Evolutionary conservation across 1,140 invertebrate species (phyloP).

Genomic region (Oryzaephilus surinamensis): DNA sequence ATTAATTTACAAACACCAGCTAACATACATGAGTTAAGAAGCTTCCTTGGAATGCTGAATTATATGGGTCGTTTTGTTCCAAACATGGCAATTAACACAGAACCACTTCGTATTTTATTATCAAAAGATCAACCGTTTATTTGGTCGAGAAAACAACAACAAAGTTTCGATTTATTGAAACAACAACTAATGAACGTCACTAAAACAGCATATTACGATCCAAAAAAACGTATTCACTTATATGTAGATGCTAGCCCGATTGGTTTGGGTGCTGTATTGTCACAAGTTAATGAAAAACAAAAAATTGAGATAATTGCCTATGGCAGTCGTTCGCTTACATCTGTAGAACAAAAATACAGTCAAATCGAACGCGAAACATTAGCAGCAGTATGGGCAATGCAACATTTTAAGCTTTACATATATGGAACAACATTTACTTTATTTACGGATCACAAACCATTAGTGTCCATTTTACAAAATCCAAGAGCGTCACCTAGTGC

Average conservation of each 20-base stretch:
- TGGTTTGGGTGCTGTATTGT: conserved; percentile 5
- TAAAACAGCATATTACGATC: conserved; percentile 6
- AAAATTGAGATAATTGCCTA: conserved; percentile 5
- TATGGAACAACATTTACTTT: conserved; percentile 37
- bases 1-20: conserved; percentile 25
- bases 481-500: neutral
- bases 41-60: conserved; percentile 33
- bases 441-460: conserved; percentile 31
- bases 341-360: conserved; percentile 39
- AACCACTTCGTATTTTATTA: conserved; percentile 1
- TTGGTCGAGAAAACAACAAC: conserved; percentile 4
- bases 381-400: conserved; percentile 37
- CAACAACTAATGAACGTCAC: conserved; percentile 1
- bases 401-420: conserved; percentile 42
- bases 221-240: neutral
- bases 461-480: conserved; percentile 1
- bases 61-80: conserved; percentile 33
- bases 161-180: conserved; percentile 6
- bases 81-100: conserved; percentile 17
- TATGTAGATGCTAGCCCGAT: conserved; percentile 6
- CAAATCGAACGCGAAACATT: conserved; percentile 44
- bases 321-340: conserved; percentile 38
- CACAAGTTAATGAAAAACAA: conserved; percentile 5
- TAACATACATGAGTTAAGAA: conserved; percentile 27
- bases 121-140: conserved; percentile 1